phyloP scores from a whole-genome alignment of 2,888 invertebrate genomes.

The Hyalella azteca region DNA sequence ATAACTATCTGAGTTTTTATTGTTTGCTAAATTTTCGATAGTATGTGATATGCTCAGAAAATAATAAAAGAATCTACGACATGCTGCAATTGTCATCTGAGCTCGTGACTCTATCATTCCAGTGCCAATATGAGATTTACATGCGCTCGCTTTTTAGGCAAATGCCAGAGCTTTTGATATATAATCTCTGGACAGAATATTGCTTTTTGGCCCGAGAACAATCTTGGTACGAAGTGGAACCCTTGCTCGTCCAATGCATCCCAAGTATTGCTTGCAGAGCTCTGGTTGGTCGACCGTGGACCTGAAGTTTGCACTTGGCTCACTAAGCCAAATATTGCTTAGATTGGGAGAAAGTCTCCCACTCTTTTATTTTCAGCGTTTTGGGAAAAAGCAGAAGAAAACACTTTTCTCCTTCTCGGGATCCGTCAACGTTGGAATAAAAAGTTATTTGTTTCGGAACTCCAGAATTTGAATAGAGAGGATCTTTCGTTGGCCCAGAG shows the following conservation, averaged over 20 bases:
- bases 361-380: neutral
- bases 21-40: too few relatives aligned
- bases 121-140: too few relatives aligned
- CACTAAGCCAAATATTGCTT: slow-evolving; percentile 23
- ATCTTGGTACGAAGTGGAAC: neutral
- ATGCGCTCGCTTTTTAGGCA: neutral
- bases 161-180: neutral
- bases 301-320: slow-evolving; percentile 23
- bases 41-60: too few relatives aligned
- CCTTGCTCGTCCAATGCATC: slow-evolving; percentile 5
- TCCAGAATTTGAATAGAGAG: neutral
- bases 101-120: too few relatives aligned
- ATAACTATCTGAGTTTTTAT: too few relatives aligned
- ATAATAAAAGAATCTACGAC: too few relatives aligned
- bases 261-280: slow-evolving; percentile 16
- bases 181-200: slow-evolving; percentile 12
- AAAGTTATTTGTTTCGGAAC: neutral
- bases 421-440: slow-evolving; percentile 15
- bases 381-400: neutral
- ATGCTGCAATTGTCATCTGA: too few relatives aligned
- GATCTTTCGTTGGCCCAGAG: neutral
- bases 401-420: neutral
- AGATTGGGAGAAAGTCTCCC: neutral
- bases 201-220: neutral
- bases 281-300: neutral